Evolutionary conservation across 2,797 vertebrate species (phyloP).

Genomic region (Rhinogobio ventralis): DNA sequence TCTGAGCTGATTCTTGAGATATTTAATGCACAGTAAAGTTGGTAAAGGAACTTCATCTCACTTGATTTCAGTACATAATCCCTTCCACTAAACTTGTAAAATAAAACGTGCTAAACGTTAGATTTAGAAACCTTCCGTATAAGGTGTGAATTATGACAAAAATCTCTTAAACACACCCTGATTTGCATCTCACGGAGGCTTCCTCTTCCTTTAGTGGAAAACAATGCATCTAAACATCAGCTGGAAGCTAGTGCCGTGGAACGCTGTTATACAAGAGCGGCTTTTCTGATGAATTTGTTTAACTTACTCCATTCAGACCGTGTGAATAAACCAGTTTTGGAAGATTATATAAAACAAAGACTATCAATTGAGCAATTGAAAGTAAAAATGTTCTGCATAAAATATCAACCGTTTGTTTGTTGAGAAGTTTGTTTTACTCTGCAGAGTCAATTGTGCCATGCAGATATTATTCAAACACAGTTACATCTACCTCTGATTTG

Average conservation of each 20-base stretch:
- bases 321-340: neutral
- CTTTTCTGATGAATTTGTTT: neutral
- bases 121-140: neutral
- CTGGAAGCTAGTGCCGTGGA: neutral
- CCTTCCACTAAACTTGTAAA: neutral
- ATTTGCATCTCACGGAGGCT: neutral
- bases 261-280: neutral
- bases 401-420: neutral
- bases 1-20: neutral
- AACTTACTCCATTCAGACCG: neutral
- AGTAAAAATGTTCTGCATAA: neutral
- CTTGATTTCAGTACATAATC: neutral
- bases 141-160: neutral
- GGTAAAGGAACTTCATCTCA: neutral
- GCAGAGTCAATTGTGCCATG: neutral
- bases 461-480: neutral
- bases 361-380: too few relatives aligned
- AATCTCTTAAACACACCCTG: neutral
- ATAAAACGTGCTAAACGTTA: neutral
- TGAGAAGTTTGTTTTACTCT: neutral
- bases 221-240: neutral
- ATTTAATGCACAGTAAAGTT: neutral
- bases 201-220: constrained; percentile 4
- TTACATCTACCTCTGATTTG: too few relatives aligned
- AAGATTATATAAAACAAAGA: neutral